phyloP scores from a whole-genome alignment of 2,797 vertebrate species.

The Bradypus variegatus region DNA sequence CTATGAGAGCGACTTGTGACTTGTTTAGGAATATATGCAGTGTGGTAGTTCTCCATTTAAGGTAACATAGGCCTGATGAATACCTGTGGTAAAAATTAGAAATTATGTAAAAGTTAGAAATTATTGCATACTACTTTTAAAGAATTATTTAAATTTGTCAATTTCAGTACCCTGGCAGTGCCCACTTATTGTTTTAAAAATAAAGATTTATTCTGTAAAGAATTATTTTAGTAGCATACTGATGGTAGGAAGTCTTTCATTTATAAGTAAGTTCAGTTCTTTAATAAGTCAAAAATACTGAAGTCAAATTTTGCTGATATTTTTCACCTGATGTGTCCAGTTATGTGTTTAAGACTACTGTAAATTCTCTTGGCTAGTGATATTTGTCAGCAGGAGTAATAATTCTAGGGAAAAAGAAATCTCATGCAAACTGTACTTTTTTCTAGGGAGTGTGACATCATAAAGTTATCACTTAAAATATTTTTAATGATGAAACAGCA shows the following conservation, averaged over 20 bases:
- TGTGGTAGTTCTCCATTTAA: not conserved
- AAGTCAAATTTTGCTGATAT: conserved; percentile 17
- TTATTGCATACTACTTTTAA: conserved; percentile 18
- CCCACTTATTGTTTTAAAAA: not conserved
- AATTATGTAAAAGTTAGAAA: not conserved
- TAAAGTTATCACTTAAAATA: not conserved
- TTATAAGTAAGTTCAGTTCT: conserved; percentile 34
- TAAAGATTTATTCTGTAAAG: conserved; percentile 11
- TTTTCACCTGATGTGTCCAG: not conserved
- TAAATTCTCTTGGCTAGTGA: not conserved
- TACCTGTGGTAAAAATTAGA: not conserved
- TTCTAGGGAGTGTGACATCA: not conserved
- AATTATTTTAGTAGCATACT: not conserved
- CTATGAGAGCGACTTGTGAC: not conserved
- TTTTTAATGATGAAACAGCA: conserved; percentile 1
- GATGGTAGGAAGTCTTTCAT: conserved; percentile 3
- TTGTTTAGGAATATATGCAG: not conserved
- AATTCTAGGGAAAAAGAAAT: conserved; percentile 16
- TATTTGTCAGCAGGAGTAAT: conserved; percentile 30
- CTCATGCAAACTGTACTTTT: not conserved
- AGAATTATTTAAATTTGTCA: conserved; percentile 29
- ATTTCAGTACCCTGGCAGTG: not conserved
- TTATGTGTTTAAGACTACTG: conserved; percentile 16
- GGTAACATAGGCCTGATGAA: not conserved
- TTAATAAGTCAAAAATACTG: conserved; percentile 1